Conservation (phyloP, 2,113 vertebrate species). For the Phrynocephalus versicolor region DNA sequence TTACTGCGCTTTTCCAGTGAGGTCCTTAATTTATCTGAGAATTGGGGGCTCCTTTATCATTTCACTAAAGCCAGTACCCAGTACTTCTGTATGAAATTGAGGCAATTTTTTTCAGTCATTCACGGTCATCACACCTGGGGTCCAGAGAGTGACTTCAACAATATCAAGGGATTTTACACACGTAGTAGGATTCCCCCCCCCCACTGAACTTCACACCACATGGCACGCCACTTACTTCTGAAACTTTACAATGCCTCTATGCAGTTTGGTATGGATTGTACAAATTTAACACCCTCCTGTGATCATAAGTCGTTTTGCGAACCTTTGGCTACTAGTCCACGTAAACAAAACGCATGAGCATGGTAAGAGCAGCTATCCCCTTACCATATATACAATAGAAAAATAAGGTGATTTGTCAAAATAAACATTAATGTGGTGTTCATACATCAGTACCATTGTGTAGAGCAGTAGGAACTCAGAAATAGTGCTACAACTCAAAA, state of each 20-base stretch:
- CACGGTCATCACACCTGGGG: neutral
- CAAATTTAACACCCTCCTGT: neutral
- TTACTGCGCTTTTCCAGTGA: neutral
- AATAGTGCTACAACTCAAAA: too few species aligned
- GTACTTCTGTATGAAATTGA: neutral
- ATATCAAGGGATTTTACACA: neutral
- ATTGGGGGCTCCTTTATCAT: neutral
- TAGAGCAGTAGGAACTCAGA: too few species aligned
- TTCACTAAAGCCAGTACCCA: neutral
- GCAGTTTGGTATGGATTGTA: neutral
- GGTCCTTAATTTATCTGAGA: neutral
- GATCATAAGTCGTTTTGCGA: neutral
- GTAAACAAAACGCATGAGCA: neutral
- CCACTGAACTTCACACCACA: neutral
- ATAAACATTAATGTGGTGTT: neutral
- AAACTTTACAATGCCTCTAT: neutral
- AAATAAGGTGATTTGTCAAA: neutral
- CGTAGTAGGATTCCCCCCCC: neutral
- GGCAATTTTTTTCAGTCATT: neutral
- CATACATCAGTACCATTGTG: neutral
- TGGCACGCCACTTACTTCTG: neutral
- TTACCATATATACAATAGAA: neutral
- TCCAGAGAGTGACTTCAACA: neutral
- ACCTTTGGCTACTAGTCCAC: neutral
- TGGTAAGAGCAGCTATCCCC: neutral